A percentile compares a stretch with the other conserved stretches of the same genome.
Evolutionary conservation across 2,797 vertebrate species (phyloP).

Genomic region (Liasis olivaceus): DNA sequence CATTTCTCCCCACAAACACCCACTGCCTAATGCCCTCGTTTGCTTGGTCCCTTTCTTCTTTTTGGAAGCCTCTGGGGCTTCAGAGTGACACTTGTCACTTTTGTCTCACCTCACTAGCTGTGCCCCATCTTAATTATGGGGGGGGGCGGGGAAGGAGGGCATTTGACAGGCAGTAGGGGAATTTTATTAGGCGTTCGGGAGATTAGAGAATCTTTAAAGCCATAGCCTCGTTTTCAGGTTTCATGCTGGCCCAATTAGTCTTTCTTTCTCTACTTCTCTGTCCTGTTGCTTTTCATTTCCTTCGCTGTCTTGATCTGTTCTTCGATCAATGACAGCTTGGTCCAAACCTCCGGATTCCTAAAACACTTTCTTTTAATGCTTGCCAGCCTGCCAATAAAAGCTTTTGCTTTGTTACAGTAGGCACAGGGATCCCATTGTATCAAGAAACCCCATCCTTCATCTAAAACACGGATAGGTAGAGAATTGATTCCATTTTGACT

Average conservation of each 20-base stretch:
- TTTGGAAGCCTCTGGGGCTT: background rate
- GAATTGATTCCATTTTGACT: background rate
- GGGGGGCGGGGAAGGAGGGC: background rate
- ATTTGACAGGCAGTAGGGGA: slow-evolving; percentile 9
- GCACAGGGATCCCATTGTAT: background rate
- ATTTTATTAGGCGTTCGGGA: slow-evolving; percentile 21
- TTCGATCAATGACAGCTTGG: slow-evolving; percentile 9
- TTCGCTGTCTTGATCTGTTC: background rate
- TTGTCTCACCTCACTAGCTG: slow-evolving; percentile 17
- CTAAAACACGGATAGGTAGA: background rate
- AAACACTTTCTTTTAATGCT: slow-evolving; percentile 11
- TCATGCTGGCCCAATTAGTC: slow-evolving; percentile 33
- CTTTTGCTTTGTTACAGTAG: background rate
- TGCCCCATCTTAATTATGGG: slow-evolving; percentile 16
- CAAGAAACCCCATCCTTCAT: background rate
- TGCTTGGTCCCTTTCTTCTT: background rate
- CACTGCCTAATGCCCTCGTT: background rate
- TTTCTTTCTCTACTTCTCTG: background rate
- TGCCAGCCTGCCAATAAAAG: background rate
- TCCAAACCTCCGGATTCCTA: background rate
- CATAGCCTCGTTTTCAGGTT: slow-evolving; percentile 7
- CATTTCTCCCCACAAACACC: background rate
- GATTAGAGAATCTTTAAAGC: slow-evolving; percentile 30
- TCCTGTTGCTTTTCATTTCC: background rate
- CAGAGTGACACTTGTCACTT: slow-evolving; percentile 24